Base-by-base conservation (phyloP, 2,797 vertebrate genomes). In the Mus caroli region DNA sequence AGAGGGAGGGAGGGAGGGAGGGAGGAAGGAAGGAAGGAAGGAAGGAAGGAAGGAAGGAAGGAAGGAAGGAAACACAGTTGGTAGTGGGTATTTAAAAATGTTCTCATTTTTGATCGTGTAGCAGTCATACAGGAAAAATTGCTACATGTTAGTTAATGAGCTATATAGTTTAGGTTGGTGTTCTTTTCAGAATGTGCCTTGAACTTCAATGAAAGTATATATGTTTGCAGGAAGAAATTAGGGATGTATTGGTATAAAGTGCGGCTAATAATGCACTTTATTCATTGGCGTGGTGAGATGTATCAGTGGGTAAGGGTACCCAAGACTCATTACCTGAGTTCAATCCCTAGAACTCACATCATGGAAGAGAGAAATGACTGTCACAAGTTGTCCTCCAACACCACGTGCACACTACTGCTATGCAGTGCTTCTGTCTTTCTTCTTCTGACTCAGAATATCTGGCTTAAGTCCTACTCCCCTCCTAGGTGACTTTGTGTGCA, bases 61-160 rank as follows among this genome's bases (percentile, higher is more conserved):
- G 46, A 50, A 50, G 46, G 50, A 12, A 50, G 50, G 50, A 50
- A 50, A 43, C 43, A 43, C 3, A 43, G 43, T 43, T 43, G 54
- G 58, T 43, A 93, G 15, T 73, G n/a, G 6, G 67, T 22, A 73
- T 84, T 88, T 73, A 75, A 62, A 94, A 92, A 82, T 52, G 43
- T 52, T 76, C 46, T 78, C n/a, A 56, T 64, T 96, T 54, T 94
- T 43, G 13, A 73, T 52, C 56, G 22, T 40, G 43, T 73, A 4
- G 12, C 83, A 37, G 54, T 20, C 91, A 80, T n/a, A 62, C 0
- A 37, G 52, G 26, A 83, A 85, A 52, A 94, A 91, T 82, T 7
- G 24, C 34, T 64, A 50, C 11, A 13, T 17, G 15, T 43, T n/a
- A 71, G 76, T 67, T 62, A 89, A 52, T 58, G 43, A 92, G 50